phyloP scores from a whole-genome alignment of 1,140 invertebrate species.

The Drosophila sproati region DNA sequence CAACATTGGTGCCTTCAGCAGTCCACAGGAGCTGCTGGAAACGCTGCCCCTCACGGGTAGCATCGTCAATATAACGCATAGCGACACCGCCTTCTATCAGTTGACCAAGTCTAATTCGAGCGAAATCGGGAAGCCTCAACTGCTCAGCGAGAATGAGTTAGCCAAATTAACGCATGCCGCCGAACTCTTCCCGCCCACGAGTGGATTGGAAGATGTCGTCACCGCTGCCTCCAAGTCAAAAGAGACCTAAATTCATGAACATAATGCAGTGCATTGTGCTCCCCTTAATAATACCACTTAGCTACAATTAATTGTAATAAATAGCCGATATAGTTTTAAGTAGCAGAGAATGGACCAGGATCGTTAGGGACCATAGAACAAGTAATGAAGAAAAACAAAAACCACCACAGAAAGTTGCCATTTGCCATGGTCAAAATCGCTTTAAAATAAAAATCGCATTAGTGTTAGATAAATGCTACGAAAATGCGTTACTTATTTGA shows the following conservation, averaged over 20 bases:
- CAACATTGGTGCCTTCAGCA: constrained; percentile 84
- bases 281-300: constrained; percentile 36
- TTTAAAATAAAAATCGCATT: constrained; percentile 69
- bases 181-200: constrained; percentile 62
- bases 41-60: constrained; percentile 80
- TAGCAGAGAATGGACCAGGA: constrained; percentile 73
- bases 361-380: constrained; percentile 31
- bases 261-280: constrained; percentile 73
- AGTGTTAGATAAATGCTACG: constrained; percentile 56
- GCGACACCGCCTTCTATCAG: constrained; percentile 81
- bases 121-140: constrained; percentile 64
- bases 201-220: constrained; percentile 15
- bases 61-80: constrained; percentile 84
- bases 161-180: constrained; percentile 68
- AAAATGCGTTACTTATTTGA: constrained; percentile 32
- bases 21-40: constrained; percentile 74
- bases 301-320: constrained; percentile 22
- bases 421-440: constrained; percentile 58
- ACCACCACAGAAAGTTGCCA: constrained; percentile 1
- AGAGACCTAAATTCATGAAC: constrained; percentile 42
- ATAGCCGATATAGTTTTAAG: constrained; percentile 29
- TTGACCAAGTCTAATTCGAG: constrained; percentile 72
- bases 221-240: constrained; percentile 28
- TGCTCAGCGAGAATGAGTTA: constrained; percentile 61
- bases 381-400: constrained; percentile 5